These are phyloP conservation scores for Selenia dentaria DNA, from an alignment of 2,888 invertebrate genomes.

Conservation along the genomic window DNA sequence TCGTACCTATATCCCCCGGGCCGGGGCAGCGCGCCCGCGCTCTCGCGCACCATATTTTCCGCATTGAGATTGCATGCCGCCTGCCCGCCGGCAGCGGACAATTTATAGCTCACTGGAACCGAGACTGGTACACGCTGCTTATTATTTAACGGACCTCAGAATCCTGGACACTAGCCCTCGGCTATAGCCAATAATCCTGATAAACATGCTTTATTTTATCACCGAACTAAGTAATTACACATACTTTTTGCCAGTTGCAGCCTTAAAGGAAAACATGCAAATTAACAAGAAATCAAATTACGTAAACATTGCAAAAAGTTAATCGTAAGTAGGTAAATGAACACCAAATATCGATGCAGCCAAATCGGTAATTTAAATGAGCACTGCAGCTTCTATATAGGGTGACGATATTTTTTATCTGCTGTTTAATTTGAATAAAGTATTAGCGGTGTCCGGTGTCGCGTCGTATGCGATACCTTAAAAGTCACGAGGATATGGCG, in stretches of 20 bases:
- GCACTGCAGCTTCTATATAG: conserved; percentile 48
- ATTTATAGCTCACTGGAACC: conserved; percentile 76
- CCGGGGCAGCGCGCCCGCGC: conserved; percentile 22
- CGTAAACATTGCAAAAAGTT: conserved; percentile 28
- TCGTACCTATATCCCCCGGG: no score
- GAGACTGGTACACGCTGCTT: conserved; percentile 61
- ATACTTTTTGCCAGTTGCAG: conserved; percentile 10
- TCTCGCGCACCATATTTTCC: conserved; percentile 64
- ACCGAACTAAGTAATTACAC: conserved; percentile 35
- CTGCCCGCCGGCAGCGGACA: conserved; percentile 78
- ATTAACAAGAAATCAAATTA: conserved; percentile 27
- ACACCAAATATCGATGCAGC: conserved; percentile 53
- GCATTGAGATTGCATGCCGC: conserved; percentile 82
- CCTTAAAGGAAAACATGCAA: conserved; percentile 7
- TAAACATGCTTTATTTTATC: conserved; percentile 62
- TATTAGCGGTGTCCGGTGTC: conserved; percentile 66
- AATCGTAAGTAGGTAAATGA: conserved; percentile 43
- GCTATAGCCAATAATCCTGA: conserved; percentile 65
- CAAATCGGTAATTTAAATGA: conserved; percentile 66
- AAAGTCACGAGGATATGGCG: conserved; percentile 45
- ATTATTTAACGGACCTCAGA: conserved; percentile 71
- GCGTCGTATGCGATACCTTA: conserved; percentile 48
- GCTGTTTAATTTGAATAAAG: conserved; percentile 63
- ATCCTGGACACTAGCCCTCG: conserved; percentile 61
- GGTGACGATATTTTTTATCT: conserved; percentile 54